These are phyloP conservation scores for Daboia siamensis DNA, from an alignment of 2,113 vertebrate species.

Conservation along the genomic window DNA sequence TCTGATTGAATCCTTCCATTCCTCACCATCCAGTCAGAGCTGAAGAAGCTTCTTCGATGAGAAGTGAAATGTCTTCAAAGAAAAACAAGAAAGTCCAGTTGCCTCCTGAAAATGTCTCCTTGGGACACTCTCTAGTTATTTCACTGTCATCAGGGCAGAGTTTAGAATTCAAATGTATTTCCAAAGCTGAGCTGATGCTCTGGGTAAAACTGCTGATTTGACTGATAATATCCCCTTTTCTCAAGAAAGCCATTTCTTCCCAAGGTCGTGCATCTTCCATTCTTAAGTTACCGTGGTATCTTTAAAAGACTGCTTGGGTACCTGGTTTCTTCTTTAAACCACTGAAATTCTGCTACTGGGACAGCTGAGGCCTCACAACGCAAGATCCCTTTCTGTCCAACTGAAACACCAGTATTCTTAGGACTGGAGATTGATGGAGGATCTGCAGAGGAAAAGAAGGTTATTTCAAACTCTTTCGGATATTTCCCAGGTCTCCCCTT, in stretches of 20 bases:
- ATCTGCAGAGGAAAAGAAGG: constrained; percentile 68
- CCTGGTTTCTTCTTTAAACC: constrained; percentile 98
- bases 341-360: constrained; percentile 90
- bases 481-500: neutral
- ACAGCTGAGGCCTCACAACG: constrained; percentile 93
- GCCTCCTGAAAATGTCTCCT: too few relatives aligned
- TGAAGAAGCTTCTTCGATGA: too few relatives aligned
- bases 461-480: neutral
- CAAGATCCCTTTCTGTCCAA: constrained; percentile 91
- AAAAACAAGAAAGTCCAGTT: too few relatives aligned
- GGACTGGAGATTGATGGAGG: constrained; percentile 89
- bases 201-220: neutral
- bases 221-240: neutral
- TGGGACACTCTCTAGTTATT: neutral
- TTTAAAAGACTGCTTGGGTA: constrained; percentile 35
- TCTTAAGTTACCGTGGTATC: neutral
- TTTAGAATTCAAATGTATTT: neutral
- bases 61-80: too few relatives aligned
- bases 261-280: neutral
- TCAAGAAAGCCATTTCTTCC: neutral
- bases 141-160: neutral
- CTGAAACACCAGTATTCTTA: constrained; percentile 82
- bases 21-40: too few relatives aligned
- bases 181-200: neutral
- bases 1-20: too few relatives aligned